Conservation (phyloP, 2,113 vertebrate species). For the Erythrolamprus reginae region DNA sequence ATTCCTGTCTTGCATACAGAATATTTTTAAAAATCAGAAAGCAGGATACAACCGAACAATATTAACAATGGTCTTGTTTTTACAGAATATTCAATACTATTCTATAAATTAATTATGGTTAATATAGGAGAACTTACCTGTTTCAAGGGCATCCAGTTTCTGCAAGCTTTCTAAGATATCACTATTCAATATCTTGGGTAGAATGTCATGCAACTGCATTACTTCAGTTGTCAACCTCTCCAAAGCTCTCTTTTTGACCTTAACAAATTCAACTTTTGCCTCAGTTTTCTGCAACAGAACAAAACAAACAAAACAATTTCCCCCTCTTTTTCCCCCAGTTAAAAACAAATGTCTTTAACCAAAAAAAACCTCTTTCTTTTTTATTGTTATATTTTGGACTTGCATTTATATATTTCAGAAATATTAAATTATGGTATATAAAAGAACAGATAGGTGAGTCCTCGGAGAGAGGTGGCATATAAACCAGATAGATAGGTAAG, state of each 20-base stretch:
- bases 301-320: too few species aligned
- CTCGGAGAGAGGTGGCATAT: too few species aligned
- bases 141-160: conserved; percentile 69
- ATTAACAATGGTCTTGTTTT: neutral
- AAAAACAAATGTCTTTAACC: neutral
- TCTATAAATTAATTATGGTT: neutral
- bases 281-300: conserved; percentile 55
- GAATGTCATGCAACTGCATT: conserved; percentile 89
- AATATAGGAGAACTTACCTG: conserved; percentile 67
- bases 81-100: neutral
- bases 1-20: neutral
- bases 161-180: conserved; percentile 75
- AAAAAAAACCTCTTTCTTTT: neutral
- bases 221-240: conserved; percentile 89
- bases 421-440: neutral
- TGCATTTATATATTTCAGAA: neutral
- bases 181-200: conserved; percentile 78
- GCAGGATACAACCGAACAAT: neutral
- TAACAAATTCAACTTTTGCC: conserved; percentile 72
- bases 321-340: too few species aligned
- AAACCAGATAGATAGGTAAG: too few species aligned
- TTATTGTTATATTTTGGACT: neutral
- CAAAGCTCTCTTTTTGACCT: conserved; percentile 78
- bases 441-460: neutral
- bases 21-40: neutral